Evolutionary conservation across 2,888 invertebrate species (phyloP).

Genomic region (Dugesia japonica): DNA sequence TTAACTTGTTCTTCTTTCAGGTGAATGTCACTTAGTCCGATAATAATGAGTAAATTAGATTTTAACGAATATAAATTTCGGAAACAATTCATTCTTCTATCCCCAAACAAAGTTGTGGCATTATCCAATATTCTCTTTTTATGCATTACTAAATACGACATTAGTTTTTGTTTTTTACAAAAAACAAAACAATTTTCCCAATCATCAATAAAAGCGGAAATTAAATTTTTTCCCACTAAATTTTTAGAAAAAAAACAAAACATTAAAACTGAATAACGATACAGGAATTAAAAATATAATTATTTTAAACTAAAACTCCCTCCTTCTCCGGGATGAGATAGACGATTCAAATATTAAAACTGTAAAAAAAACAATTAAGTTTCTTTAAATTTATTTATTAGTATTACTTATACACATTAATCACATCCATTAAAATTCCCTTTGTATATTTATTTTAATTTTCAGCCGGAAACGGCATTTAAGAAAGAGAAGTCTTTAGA

Average conservation of each 20-base stretch:
- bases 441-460: slow-evolving; percentile 20
- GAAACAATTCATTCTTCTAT: background rate
- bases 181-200: background rate
- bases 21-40: background rate
- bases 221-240: slow-evolving; percentile 3
- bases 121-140: no score
- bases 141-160: no score
- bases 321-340: background rate
- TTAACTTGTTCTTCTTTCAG: background rate
- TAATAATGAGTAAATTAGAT: background rate
- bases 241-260: background rate
- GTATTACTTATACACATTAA: slow-evolving; percentile 8
- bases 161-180: no score
- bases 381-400: background rate
- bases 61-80: background rate
- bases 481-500: slow-evolving; percentile 16
- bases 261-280: background rate
- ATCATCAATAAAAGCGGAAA: slow-evolving; percentile 15
- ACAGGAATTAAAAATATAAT: slow-evolving; percentile 15
- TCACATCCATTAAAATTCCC: background rate
- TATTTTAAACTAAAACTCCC: slow-evolving; percentile 9
- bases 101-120: background rate
- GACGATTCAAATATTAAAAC: background rate
- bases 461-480: slow-evolving; percentile 20
- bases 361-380: background rate